phyloP scores from a whole-genome alignment of 2,888 invertebrate species.

The Tuberolachnus salignus region DNA sequence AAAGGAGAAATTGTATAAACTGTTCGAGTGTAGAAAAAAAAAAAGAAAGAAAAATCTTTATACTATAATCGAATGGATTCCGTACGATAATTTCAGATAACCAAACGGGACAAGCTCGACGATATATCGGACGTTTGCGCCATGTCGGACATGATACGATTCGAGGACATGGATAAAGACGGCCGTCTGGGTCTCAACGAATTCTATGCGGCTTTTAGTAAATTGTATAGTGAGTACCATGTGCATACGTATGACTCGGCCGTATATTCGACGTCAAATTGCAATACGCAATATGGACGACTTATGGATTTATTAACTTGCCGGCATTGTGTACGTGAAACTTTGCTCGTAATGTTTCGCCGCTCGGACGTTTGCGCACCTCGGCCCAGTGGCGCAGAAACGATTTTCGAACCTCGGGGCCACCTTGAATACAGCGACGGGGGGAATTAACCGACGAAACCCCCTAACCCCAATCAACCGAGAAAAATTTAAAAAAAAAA shows the following conservation, averaged over 20 bases:
- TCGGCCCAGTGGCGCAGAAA: too few species aligned
- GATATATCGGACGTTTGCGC: conserved; percentile 71
- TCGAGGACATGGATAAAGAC: conserved; percentile 73
- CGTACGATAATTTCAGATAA: conserved; percentile 68
- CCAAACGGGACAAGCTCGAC: conserved; percentile 70
- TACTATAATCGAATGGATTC: background rate
- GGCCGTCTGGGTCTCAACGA: conserved; percentile 73
- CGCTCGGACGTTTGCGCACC: too few species aligned
- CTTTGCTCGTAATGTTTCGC: too few species aligned
- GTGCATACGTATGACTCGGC: too few species aligned
- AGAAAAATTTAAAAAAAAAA: too few species aligned
- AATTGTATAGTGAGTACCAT: conserved; percentile 72
- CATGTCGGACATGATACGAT: conserved; percentile 72
- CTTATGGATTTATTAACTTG: background rate
- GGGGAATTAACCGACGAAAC: too few species aligned
- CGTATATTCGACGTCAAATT: too few species aligned
- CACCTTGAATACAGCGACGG: too few species aligned
- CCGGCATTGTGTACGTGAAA: background rate
- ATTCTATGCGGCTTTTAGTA: conserved; percentile 78
- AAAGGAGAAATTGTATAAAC: background rate
- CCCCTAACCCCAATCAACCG: too few species aligned
- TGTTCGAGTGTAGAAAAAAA: background rate
- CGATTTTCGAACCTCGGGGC: too few species aligned
- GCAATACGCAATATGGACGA: background rate
- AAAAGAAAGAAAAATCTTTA: background rate